A percentile compares a stretch with the other conserved stretches of the same genome.
These are phyloP conservation scores for Spheniscus mendiculus DNA, from an alignment of 2,113 vertebrate species.

Conservation along the genomic window DNA sequence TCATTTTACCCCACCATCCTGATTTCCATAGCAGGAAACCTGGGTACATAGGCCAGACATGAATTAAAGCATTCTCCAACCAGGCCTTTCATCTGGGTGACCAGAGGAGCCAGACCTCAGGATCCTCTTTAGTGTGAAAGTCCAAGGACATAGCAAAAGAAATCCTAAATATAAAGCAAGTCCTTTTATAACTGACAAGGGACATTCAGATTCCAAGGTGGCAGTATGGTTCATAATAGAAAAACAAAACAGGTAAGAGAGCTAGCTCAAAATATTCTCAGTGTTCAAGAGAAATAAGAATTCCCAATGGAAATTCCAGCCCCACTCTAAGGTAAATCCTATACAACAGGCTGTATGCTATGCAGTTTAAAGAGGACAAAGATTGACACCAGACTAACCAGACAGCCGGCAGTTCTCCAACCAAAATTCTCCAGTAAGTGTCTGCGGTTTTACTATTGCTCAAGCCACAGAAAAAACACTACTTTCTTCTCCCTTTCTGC, in stretches of 20 bases:
- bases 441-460: constrained; percentile 1
- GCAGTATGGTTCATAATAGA: background rate
- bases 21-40: background rate
- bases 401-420: background rate
- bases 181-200: background rate
- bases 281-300: background rate
- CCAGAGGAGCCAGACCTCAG: background rate
- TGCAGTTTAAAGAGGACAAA: background rate
- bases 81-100: background rate
- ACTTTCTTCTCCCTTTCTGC: background rate
- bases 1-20: background rate
- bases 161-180: background rate
- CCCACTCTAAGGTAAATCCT: background rate
- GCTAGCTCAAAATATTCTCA: background rate
- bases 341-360: background rate
- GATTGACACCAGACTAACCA: background rate
- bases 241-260: background rate
- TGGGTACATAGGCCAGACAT: background rate
- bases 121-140: background rate
- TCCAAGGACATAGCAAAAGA: background rate
- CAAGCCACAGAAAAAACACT: background rate
- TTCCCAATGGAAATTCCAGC: background rate
- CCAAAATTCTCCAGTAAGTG: background rate
- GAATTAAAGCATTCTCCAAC: background rate
- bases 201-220: background rate